These are phyloP conservation scores for Hipparchia semele DNA, from an alignment of 2,888 invertebrate genomes.

Conservation along the genomic window DNA sequence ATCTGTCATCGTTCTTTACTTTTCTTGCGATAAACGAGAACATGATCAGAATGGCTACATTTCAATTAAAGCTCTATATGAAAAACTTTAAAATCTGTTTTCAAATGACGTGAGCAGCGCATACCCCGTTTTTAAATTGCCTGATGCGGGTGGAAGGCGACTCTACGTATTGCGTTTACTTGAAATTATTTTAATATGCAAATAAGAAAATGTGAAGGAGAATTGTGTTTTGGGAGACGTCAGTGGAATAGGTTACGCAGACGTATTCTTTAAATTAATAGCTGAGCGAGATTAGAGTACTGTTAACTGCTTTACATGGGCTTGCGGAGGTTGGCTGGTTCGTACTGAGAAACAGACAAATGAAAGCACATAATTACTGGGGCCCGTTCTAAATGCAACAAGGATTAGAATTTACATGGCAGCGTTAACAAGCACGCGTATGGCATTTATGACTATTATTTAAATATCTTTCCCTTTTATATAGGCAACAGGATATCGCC, in stretches of 20 bases:
- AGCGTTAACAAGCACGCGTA: constrained; percentile 77
- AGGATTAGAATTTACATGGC: constrained; percentile 81
- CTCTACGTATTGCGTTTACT: constrained; percentile 78
- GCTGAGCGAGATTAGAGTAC: constrained; percentile 80
- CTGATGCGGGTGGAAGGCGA: constrained; percentile 64
- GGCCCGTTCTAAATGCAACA: constrained; percentile 80
- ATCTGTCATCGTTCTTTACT: constrained; percentile 78
- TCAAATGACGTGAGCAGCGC: constrained; percentile 48
- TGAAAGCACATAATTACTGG: constrained; percentile 83
- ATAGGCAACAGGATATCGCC: constrained; percentile 47
- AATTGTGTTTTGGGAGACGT: constrained; percentile 68
- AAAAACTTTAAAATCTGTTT: constrained; percentile 56
- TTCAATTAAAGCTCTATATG: constrained; percentile 54
- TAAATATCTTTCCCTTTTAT: constrained; percentile 56
- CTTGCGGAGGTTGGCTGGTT: constrained; percentile 73
- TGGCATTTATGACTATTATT: constrained; percentile 79
- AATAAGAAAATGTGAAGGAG: constrained; percentile 82
- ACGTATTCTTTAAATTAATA: constrained; percentile 83
- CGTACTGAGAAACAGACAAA: constrained; percentile 77
- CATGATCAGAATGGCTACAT: constrained; percentile 51
- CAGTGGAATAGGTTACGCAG: constrained; percentile 77
- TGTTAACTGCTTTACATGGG: constrained; percentile 82
- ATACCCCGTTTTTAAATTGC: constrained; percentile 56
- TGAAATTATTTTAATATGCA: constrained; percentile 83
- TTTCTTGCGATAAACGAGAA: constrained; percentile 60